Conservation (phyloP, 2,797 vertebrate genomes). For the Clarias laeviceps region DNA sequence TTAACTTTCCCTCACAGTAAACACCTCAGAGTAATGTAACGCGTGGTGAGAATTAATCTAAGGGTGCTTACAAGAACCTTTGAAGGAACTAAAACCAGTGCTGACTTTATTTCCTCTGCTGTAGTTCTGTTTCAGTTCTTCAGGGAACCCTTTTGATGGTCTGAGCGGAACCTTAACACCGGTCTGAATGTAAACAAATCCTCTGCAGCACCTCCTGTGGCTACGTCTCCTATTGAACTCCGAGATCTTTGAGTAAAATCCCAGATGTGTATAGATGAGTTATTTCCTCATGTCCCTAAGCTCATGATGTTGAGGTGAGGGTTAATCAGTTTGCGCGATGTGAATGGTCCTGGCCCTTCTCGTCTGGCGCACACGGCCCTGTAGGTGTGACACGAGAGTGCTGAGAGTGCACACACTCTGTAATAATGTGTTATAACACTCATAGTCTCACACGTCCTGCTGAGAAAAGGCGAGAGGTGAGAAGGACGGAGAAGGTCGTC, state of each 20-base stretch:
- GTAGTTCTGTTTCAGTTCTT: neutral
- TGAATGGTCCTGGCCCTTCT: conserved; percentile 65
- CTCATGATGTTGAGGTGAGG: neutral
- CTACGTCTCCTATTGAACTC: neutral
- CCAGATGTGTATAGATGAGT: neutral
- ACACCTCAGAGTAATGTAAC: neutral
- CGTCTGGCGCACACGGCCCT: conserved; percentile 66
- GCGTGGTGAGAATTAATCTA: neutral
- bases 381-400: conserved; percentile 73
- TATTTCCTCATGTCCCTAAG: conserved; percentile 22
- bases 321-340: conserved; percentile 62
- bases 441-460: conserved; percentile 70
- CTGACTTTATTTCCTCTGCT: neutral
- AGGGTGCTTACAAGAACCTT: neutral
- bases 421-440: conserved; percentile 61
- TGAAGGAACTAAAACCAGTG: neutral
- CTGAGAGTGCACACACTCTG: conserved; percentile 59
- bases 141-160: no score
- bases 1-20: neutral
- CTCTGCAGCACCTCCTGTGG: neutral
- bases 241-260: neutral
- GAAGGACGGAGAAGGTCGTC: conserved; percentile 20
- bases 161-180: neutral
- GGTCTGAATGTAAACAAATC: neutral
- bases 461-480: conserved; percentile 58